Evolutionary conservation across 1,140 invertebrate genomes (phyloP), one percentile per base, ranked within the genome.

Genomic region (Gryllus bimaculatus): DNA sequence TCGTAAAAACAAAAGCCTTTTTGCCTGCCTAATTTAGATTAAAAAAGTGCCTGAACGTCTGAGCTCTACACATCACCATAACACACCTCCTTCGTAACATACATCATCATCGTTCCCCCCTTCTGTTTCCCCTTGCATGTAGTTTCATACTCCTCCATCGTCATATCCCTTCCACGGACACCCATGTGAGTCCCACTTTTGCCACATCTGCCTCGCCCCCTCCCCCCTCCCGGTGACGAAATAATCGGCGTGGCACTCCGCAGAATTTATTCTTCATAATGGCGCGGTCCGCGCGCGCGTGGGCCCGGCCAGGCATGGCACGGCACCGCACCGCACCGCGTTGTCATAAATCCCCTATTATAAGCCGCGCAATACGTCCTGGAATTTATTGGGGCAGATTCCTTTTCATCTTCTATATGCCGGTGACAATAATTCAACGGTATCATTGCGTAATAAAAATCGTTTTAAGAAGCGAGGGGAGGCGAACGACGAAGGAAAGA

Each of bases 371-470:
- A 66, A 66, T 66, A 66, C 54, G 54, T 66, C 54, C 54, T 18
- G 54, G 10, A 66, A 66, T 66, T 66, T 66, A 66, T 66, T 66
- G 54, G 54, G 10, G 54, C 54, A 18, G 54, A 66, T 13, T 66
- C 54, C 54, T 66, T 66, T 66, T 66, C 54, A 66, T 66, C 54
- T 66, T 66, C 10, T 66, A 18, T 66, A 66, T 18, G 54, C 10
- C 18, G 54, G 54, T 66, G 54, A 66, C 54, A 66, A 66, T 66
- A 66, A 66, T 66, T 66, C 54, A 66, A 66, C 54, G 54, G 10
- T 66, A 66, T 66, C 54, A 66, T 66, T 66, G 54, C 54, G 54
- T 66, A 66, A 66, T 66, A 66, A 66, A 66, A 66, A 66, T 66
- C 18, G 54, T 66, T 39, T 39, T 39, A 39, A 18, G 54, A 18